Conservation (phyloP, 2,797 vertebrate species). For the Chloroceryle amazona region DNA sequence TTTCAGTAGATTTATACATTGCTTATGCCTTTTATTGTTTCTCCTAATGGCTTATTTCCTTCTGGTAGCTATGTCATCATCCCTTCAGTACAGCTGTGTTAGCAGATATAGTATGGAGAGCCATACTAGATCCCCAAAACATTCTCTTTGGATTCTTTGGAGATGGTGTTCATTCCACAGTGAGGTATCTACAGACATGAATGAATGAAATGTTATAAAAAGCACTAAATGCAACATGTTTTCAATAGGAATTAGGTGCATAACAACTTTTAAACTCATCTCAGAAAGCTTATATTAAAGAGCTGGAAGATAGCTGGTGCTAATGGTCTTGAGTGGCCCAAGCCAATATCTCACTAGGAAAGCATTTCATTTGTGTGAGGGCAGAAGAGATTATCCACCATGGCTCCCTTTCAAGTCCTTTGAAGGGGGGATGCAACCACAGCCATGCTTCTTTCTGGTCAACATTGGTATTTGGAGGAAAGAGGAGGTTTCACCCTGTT, state of each 20-base stretch:
- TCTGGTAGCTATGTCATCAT: neutral
- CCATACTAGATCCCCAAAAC: neutral
- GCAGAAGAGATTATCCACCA: neutral
- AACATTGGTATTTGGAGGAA: neutral
- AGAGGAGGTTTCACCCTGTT: neutral
- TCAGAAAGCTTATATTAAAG: neutral
- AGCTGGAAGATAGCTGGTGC: neutral
- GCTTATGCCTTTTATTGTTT: neutral
- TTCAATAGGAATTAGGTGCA: neutral
- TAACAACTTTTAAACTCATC: neutral
- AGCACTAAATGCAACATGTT: neutral
- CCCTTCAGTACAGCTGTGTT: neutral
- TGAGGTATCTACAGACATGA: neutral
- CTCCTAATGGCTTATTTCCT: neutral
- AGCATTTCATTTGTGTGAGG: neutral
- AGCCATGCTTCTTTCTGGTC: neutral
- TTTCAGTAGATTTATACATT: neutral
- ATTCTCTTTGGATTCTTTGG: neutral
- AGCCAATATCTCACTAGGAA: neutral
- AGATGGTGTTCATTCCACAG: neutral
- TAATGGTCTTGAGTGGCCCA: neutral
- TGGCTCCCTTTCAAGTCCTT: fast-evolving
- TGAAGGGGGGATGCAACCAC: neutral
- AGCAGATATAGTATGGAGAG: neutral
- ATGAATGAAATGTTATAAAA: neutral